Conservation (phyloP, 2,888 invertebrate genomes). For the Ligdia adustata region DNA sequence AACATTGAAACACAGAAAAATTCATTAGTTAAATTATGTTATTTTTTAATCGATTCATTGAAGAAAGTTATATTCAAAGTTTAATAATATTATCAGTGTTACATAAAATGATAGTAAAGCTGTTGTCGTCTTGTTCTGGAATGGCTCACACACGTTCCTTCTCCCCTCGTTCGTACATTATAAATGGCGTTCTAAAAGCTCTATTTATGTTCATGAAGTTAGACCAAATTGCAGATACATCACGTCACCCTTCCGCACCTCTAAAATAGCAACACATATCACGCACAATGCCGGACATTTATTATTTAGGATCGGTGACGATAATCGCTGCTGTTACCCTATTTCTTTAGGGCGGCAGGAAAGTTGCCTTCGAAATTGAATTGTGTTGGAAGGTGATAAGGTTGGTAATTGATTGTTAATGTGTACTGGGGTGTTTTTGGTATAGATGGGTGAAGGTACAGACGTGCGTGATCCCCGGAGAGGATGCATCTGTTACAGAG, state of each 20-base stretch:
- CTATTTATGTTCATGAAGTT: slow-evolving; percentile 31
- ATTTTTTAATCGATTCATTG: too few species aligned
- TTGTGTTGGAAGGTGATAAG: background rate
- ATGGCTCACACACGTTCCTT: slow-evolving; percentile 3
- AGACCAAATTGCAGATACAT: slow-evolving; percentile 38
- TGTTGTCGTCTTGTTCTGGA: too few species aligned
- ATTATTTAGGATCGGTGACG: slow-evolving; percentile 67
- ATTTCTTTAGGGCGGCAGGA: slow-evolving; percentile 45
- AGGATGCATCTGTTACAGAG: slow-evolving; percentile 30
- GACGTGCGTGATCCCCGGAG: slow-evolving; percentile 14
- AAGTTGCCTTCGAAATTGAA: slow-evolving; percentile 1
- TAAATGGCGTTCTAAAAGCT: slow-evolving; percentile 29
- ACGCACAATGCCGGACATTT: slow-evolving; percentile 54
- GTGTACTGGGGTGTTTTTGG: slow-evolving; percentile 13
- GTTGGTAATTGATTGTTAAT: slow-evolving; percentile 17
- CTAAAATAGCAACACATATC: slow-evolving; percentile 38
- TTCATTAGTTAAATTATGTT: too few species aligned
- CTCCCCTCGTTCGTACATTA: slow-evolving; percentile 19
- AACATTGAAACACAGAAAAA: too few species aligned
- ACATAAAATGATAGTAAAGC: too few species aligned
- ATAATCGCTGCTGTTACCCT: slow-evolving; percentile 64
- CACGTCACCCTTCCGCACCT: slow-evolving; percentile 40
- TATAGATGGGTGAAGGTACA: slow-evolving; percentile 32
- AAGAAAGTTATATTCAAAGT: too few species aligned
- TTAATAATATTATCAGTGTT: too few species aligned